These are phyloP conservation scores for Tenthredo scrophulariae DNA, from an alignment of 2,888 invertebrate genomes.

Conservation along the genomic window DNA sequence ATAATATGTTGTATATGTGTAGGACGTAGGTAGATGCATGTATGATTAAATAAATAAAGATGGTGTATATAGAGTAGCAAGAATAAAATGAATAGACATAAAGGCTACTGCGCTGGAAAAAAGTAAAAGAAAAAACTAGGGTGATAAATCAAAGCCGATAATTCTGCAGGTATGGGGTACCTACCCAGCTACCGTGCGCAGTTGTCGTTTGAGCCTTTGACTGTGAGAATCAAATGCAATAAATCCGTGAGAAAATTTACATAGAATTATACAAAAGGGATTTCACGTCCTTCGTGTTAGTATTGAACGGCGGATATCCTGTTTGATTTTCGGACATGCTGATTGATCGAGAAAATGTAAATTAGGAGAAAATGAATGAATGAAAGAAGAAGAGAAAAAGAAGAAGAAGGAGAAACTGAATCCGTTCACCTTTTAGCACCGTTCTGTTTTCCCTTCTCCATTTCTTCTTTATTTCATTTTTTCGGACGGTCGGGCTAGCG, in stretches of 20 bases:
- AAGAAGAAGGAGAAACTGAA: background rate
- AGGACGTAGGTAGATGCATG: background rate
- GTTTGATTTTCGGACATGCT: background rate
- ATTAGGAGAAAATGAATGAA: background rate
- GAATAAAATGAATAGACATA: background rate
- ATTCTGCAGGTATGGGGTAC: conserved; percentile 24
- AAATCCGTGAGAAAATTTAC: conserved; percentile 39
- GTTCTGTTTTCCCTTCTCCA: conserved; percentile 18
- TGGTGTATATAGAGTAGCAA: background rate
- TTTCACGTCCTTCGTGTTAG: background rate
- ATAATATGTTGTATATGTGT: background rate
- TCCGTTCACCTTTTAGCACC: background rate
- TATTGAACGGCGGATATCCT: conserved; percentile 34
- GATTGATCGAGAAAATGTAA: conserved; percentile 20
- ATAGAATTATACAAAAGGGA: conserved; percentile 42
- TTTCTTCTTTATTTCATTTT: conserved; percentile 28
- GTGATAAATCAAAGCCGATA: conserved; percentile 39
- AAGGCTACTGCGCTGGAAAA: background rate
- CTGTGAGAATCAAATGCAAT: conserved; percentile 18
- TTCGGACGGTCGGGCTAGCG: background rate
- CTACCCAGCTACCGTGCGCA: conserved; percentile 14
- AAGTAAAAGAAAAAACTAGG: background rate
- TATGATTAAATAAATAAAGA: background rate
- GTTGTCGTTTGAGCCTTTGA: conserved; percentile 38
- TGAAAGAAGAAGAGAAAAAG: background rate